Evolutionary conservation across 2,797 vertebrate genomes (phyloP).

Genomic region (Eidolon dupreanum): DNA sequence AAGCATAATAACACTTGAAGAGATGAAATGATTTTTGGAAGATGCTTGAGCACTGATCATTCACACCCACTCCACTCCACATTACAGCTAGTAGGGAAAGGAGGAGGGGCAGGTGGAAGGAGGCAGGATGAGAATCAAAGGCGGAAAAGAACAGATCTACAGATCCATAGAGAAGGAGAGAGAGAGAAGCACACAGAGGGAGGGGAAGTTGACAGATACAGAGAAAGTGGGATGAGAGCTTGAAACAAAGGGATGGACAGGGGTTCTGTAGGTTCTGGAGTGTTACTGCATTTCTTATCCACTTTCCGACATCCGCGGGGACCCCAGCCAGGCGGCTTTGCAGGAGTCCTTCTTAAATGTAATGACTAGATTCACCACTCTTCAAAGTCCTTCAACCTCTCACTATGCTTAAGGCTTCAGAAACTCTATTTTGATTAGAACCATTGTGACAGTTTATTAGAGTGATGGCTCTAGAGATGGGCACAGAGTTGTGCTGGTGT

Average conservation of each 20-base stretch:
- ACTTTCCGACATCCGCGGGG: neutral
- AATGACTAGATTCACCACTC: neutral
- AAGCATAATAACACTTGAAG: neutral
- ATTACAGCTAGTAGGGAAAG: neutral
- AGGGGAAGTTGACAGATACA: neutral
- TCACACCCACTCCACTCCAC: neutral
- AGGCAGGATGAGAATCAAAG: neutral
- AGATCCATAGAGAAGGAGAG: neutral
- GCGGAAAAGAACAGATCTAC: neutral
- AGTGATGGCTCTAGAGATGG: neutral
- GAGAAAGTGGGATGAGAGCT: neutral
- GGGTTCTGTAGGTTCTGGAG: neutral
- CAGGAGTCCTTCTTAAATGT: neutral
- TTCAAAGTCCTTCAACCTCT: neutral
- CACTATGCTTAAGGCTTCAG: neutral
- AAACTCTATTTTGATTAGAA: neutral
- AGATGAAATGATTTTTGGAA: neutral
- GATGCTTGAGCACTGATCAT: neutral
- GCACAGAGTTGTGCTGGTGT: neutral
- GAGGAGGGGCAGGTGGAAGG: neutral
- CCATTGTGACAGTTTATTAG: neutral
- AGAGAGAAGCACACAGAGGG: neutral
- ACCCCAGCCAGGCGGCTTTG: neutral
- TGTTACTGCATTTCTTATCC: neutral
- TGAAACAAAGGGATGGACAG: neutral